Conservation (phyloP, 2,888 invertebrate genomes). For the Ectropis crepuscularia region DNA sequence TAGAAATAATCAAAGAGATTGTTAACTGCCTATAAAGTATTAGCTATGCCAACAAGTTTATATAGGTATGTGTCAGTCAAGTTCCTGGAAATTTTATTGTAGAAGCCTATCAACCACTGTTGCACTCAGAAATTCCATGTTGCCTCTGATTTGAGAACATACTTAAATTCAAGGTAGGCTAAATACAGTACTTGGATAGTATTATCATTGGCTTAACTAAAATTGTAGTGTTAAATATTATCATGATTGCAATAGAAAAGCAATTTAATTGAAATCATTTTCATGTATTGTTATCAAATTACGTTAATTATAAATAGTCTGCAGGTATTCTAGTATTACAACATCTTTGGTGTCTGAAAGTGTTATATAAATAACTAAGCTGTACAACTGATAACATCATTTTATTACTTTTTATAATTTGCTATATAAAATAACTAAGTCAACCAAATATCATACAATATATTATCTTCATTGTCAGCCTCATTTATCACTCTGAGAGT, state of each 20-base stretch:
- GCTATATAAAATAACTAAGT: conserved; percentile 68
- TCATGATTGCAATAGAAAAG: conserved; percentile 1
- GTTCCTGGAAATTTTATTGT: too few relatives aligned
- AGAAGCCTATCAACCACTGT: too few relatives aligned
- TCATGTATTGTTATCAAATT: conserved; percentile 1
- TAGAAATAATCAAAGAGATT: too few relatives aligned
- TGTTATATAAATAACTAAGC: conserved; percentile 14
- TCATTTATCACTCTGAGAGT: conserved; percentile 91
- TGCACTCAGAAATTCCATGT: too few relatives aligned
- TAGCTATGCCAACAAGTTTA: too few relatives aligned
- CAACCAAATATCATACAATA: conserved; percentile 93
- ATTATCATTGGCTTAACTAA: not conserved
- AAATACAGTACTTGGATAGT: too few relatives aligned
- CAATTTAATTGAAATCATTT: conserved; percentile 1
- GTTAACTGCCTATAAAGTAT: too few relatives aligned
- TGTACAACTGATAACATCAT: conserved; percentile 29
- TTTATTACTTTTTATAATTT: conserved; percentile 11
- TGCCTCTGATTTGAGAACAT: too few relatives aligned
- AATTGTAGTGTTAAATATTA: not conserved
- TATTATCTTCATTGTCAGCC: conserved; percentile 89
- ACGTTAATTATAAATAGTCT: not conserved
- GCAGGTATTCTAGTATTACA: not conserved
- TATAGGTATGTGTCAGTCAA: too few relatives aligned
- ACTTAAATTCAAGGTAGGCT: too few relatives aligned
- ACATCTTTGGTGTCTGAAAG: conserved; percentile 31